A percentile compares a stretch with the other conserved stretches of the same genome.
These are phyloP conservation scores for Leptoteleia sp. DNA, from an alignment of 1,140 invertebrate species.

Conservation along the genomic window DNA sequence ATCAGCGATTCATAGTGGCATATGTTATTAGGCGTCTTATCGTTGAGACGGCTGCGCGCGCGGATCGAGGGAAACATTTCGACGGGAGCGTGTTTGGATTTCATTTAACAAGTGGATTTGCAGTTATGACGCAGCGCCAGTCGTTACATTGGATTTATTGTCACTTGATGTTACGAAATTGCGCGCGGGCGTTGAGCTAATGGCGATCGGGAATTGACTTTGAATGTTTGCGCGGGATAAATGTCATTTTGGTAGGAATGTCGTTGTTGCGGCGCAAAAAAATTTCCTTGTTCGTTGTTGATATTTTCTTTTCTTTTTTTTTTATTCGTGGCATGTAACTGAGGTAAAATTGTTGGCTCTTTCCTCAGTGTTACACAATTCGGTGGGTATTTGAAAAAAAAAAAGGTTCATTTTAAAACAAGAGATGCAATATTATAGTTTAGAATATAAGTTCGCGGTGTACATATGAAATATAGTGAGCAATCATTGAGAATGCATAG, in stretches of 20 bases:
- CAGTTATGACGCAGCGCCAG: conserved; percentile 22
- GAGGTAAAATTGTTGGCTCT: too few species aligned
- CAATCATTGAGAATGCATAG: too few species aligned
- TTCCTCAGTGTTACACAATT: too few species aligned
- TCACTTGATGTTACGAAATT: conserved; percentile 22
- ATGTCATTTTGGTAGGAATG: neutral
- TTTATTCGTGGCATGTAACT: too few species aligned
- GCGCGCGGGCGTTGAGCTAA: neutral
- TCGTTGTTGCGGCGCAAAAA: too few species aligned
- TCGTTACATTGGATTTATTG: conserved; percentile 26
- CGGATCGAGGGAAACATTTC: conserved; percentile 31
- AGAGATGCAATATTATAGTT: too few species aligned
- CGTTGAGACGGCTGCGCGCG: conserved; percentile 2
- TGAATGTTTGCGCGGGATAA: neutral
- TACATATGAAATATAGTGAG: too few species aligned
- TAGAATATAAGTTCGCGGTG: too few species aligned
- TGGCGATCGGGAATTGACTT: conserved; percentile 1
- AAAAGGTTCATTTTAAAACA: too few species aligned
- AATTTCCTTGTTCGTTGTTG: too few species aligned
- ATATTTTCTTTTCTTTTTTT: too few species aligned
- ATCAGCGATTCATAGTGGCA: conserved; percentile 31
- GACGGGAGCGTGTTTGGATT: conserved; percentile 53
- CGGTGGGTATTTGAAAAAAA: too few species aligned
- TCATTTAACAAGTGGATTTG: conserved; percentile 50
- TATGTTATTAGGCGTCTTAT: conserved; percentile 26